Base-by-base conservation (phyloP, 2,113 vertebrate genomes). In the Leptobrachium ailaonicum region DNA sequence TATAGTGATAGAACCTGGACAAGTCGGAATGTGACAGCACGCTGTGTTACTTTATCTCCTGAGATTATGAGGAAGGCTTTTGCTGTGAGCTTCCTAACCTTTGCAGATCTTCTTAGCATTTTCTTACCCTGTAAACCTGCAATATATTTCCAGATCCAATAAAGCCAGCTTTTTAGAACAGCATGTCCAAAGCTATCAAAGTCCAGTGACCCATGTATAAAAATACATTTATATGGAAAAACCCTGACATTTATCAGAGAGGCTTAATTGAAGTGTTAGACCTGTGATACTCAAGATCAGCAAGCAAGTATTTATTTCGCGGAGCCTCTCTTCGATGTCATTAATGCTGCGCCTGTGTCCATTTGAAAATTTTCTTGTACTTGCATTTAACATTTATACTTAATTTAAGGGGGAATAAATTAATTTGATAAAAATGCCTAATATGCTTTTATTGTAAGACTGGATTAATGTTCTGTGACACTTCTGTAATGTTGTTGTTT, bases 191-290 rank as follows among this genome's bases (percentile, higher is more conserved):
- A 60, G 56, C 56, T 64, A 20, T 64, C 62, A 64, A 64, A 40
- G 6, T 64, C 62, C 62, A 64, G 32, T 64, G 62, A 64, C 62
- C 20, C 20, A 64, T 64, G 6, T 40, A 20, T 40, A 20, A 64
- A 32, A 64, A 64, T 40, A 64, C 20, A 64, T 64, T 40, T 64
- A 64, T 20, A 64, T 64, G 62, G 62, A 64, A 64, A 64, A 64
- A 64, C 40, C 14, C 32, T 32, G 62, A 64, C 62, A 60, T 60
- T 64, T 64, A 8, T 64, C 32, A 64, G 62, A 7, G 62, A 64
- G 62, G 32, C 62, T 64, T 2, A 64, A 64, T 64, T 64, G 62
- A 64, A 64, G 62, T 64, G 6, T 64, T 20, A 64, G 20, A 64
- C 32, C n/a, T 64, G 20, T 20, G 20, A 64, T 64, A 64, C n/a